Percentiles rank a stretch among this genome's conserved stretches.
Conservation (phyloP, 1,140 invertebrate species). For the Thaumatotibia leucotreta region DNA sequence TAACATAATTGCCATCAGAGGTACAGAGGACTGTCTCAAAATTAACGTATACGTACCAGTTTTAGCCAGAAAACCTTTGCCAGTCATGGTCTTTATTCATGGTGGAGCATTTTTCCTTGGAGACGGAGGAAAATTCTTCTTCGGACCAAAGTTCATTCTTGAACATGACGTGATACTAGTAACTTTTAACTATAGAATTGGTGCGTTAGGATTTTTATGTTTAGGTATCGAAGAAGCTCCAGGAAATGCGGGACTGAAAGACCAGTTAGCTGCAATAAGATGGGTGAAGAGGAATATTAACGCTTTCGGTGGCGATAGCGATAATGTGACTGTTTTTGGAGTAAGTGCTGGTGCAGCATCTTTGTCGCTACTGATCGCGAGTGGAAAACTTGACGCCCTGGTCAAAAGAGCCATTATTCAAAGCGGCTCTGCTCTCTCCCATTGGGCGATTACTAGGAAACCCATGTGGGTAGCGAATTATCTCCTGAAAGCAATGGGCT, state of each 20-base stretch:
- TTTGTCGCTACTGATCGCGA: not conserved
- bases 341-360: slow-evolving; percentile 11
- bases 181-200: slow-evolving; percentile 17
- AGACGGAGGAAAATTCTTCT: not conserved
- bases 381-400: not conserved
- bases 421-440: not conserved
- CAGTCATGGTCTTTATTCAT: slow-evolving; percentile 14
- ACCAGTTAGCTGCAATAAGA: slow-evolving; percentile 14
- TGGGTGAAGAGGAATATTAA: slow-evolving; percentile 18
- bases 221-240: slow-evolving; percentile 14
- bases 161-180: slow-evolving; percentile 46
- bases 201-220: slow-evolving; percentile 12
- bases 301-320: slow-evolving; percentile 11
- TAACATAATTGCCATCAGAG: not conserved
- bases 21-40: slow-evolving; percentile 4
- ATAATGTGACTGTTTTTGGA: slow-evolving; percentile 16
- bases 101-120: slow-evolving; percentile 13
- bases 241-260: slow-evolving; percentile 19
- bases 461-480: not conserved
- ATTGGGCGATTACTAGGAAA: not conserved
- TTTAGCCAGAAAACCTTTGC: not conserved
- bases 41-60: slow-evolving; percentile 13
- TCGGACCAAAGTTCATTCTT: slow-evolving; percentile 73
- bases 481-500: not conserved
- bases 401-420: not conserved